Percentiles rank a stretch among this genome's conserved stretches.
Evolutionary conservation across 2,888 invertebrate species (phyloP).

Genomic region (Limnephilus marmoratus): DNA sequence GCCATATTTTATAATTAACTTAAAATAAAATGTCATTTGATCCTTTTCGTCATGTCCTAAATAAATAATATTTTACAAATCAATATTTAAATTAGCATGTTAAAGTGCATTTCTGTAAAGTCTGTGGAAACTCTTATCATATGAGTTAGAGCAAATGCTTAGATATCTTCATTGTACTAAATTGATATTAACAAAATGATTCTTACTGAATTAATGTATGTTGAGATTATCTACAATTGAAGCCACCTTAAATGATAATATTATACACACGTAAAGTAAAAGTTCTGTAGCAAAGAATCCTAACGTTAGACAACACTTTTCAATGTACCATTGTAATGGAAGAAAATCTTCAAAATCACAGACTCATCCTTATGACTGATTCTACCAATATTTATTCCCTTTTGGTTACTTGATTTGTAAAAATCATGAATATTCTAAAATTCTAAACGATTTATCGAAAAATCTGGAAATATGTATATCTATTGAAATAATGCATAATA

Average conservation of each 20-base stretch:
- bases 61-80: neutral
- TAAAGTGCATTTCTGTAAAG: neutral
- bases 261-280: constrained; percentile 37
- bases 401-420: neutral
- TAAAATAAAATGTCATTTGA: neutral
- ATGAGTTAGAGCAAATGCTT: neutral
- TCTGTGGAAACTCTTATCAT: neutral
- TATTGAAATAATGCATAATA: neutral
- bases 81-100: neutral
- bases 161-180: neutral
- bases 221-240: constrained; percentile 23
- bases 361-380: constrained; percentile 34
- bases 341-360: constrained; percentile 47
- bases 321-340: constrained; percentile 44
- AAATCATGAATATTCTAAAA: neutral
- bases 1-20: neutral
- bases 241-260: constrained; percentile 16
- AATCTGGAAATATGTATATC: neutral
- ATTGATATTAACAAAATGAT: neutral
- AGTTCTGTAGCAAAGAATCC: constrained; percentile 31
- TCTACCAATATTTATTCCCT: neutral
- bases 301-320: constrained; percentile 37
- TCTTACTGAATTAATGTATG: neutral
- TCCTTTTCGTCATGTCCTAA: neutral
- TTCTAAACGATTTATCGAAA: neutral